Conservation (phyloP, 2,113 vertebrate species). For the Herpetotheres cachinnans region DNA sequence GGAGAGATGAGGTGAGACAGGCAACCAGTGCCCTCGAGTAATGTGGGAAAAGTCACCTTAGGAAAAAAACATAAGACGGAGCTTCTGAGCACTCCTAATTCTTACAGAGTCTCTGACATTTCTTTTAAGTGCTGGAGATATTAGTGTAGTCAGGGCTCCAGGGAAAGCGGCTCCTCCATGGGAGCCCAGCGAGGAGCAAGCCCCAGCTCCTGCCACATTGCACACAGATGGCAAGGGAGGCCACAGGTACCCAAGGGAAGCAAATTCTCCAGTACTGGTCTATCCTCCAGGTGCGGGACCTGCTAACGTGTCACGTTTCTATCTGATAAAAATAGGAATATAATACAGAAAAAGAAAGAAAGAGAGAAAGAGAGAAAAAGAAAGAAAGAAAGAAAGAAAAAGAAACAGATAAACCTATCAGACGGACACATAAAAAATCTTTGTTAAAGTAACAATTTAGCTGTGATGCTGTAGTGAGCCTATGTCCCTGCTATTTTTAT, state of each 20-base stretch:
- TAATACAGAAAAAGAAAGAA: not conserved
- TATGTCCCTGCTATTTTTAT: not conserved
- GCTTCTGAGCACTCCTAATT: not conserved
- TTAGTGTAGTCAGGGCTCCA: not conserved
- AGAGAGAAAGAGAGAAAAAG: not conserved
- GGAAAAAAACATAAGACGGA: not conserved
- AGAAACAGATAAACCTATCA: not conserved
- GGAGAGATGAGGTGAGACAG: not conserved
- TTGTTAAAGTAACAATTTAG: not conserved
- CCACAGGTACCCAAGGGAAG: not conserved
- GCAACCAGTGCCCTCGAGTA: not conserved
- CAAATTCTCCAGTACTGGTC: not conserved
- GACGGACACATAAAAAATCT: not conserved
- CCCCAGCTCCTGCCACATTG: not conserved
- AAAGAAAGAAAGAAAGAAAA: too few species aligned
- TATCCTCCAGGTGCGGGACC: not conserved
- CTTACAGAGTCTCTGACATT: conserved; percentile 2
- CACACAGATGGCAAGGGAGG: conserved; percentile 4
- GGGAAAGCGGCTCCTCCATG: fast-evolving
- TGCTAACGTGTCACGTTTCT: not conserved
- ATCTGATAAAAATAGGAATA: not conserved
- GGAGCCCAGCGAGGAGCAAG: not conserved
- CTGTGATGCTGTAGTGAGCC: not conserved
- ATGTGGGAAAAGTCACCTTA: conserved; percentile 6
- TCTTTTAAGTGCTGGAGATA: not conserved